Base-by-base conservation (phyloP, 2,888 invertebrate species). In the Drosophila atroscutellata region DNA sequence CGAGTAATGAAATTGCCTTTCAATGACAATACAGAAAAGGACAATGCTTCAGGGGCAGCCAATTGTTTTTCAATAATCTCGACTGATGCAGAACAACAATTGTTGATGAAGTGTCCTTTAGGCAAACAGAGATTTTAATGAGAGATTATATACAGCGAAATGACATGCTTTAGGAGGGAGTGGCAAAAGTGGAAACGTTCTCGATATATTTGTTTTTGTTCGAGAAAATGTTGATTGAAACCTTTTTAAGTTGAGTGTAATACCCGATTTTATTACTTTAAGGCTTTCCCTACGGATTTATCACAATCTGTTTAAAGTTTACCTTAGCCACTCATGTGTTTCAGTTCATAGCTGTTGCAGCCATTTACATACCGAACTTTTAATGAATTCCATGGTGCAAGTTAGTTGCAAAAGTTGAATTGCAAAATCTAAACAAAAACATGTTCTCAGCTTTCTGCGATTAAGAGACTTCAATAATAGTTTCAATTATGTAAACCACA, bases 1-100 rank as follows among this genome's bases (percentile, higher is more conserved):
- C 36, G 42, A 65, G 65, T 37, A 45, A 37, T 42, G 34, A 42
- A 65, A 78, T 75, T 65, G 67, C 61, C 26, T 57, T 61, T 78
- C 56, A 65, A 56, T 61, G 47, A 24, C 59, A 59, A 39, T 32
- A 28, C 6, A 56, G 37, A 39, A 20, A n/a, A 20, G 57, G 20
- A 56, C 45, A 75, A 55, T 45, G 20, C 36, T 56, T 37, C 26
- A 49, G 26, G 20, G 39, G 18, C 9, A 34, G 34, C 42, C 60
- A 71, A 75, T 75, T 55, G 65, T 54, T 37, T 49, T 59, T 18
- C 39, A 55, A 64, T 49, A 47, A 45, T 24, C 8, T 45, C 15
- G 4, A 51, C 13, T 37, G 26, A 26, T 30, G 54, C 49, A 20
- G 52, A 39, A 39, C 39, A 55, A 34, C 34, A n/a, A 56, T 7